These are phyloP conservation scores for Telmatochromis sp. DNA, from an alignment of 2,113 vertebrate species.

Conservation along the genomic window DNA sequence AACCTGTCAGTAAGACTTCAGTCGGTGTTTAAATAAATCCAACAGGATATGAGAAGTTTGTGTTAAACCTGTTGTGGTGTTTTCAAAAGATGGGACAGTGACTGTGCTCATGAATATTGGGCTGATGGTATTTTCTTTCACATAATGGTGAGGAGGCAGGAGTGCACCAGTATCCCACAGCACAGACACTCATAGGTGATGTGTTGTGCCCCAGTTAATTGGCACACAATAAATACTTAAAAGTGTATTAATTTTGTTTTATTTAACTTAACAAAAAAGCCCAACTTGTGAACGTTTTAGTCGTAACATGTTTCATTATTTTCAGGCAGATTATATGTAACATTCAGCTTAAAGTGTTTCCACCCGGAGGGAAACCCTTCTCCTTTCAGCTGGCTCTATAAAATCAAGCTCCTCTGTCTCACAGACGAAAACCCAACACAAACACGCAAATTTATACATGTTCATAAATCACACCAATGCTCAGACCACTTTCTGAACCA, in stretches of 20 bases:
- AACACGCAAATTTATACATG: background rate
- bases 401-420: background rate
- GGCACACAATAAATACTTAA: background rate
- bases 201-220: background rate
- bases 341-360: rapidly evolving
- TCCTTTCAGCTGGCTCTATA: background rate
- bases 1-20: background rate
- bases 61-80: background rate
- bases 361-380: background rate
- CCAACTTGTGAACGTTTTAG: background rate
- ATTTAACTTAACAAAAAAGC: rapidly evolving
- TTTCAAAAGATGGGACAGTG: background rate
- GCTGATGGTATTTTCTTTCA: background rate
- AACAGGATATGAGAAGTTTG: background rate
- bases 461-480: background rate
- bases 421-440: rapidly evolving
- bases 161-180: background rate
- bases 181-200: background rate
- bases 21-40: background rate
- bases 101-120: background rate
- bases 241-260: background rate
- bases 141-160: background rate
- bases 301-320: background rate
- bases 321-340: background rate
- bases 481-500: background rate